Conservation (phyloP, 2,113 vertebrate species). For the Anhinga anhinga region DNA sequence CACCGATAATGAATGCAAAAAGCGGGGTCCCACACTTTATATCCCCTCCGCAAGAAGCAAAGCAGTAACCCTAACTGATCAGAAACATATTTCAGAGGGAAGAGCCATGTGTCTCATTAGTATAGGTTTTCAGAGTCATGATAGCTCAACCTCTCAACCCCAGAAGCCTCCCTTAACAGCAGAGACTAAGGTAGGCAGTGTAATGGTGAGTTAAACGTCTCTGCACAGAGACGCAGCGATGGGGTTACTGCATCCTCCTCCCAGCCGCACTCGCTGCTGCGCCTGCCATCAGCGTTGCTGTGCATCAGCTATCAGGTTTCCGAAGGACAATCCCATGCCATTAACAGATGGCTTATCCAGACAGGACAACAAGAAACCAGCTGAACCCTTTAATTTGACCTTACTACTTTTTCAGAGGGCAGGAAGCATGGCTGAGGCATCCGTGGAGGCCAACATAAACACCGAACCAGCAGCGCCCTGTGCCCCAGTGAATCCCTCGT, state of each 20-base stretch:
- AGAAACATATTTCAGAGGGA: not conserved
- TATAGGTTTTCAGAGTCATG: fast-evolving
- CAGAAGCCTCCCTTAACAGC: not conserved
- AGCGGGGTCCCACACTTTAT: fast-evolving
- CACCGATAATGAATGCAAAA: fast-evolving
- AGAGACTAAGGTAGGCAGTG: not conserved
- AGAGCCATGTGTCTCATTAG: fast-evolving
- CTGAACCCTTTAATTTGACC: conserved; percentile 3
- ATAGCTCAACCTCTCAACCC: not conserved
- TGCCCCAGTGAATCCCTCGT: not conserved
- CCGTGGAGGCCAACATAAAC: not conserved
- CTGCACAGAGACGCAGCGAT: not conserved
- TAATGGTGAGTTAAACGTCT: fast-evolving
- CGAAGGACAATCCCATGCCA: not conserved
- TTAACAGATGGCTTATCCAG: conserved; percentile 9
- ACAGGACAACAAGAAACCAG: not conserved
- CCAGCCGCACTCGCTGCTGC: not conserved
- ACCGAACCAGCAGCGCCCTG: not conserved
- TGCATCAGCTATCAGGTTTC: not conserved
- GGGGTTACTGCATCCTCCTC: not conserved
- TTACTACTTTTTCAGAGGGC: not conserved
- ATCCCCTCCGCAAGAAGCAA: fast-evolving
- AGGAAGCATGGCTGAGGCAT: not conserved
- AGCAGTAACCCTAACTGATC: fast-evolving
- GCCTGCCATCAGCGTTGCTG: not conserved